phyloP scores from a whole-genome alignment of 2,113 vertebrate genomes.

The Aleadryas rufinucha region DNA sequence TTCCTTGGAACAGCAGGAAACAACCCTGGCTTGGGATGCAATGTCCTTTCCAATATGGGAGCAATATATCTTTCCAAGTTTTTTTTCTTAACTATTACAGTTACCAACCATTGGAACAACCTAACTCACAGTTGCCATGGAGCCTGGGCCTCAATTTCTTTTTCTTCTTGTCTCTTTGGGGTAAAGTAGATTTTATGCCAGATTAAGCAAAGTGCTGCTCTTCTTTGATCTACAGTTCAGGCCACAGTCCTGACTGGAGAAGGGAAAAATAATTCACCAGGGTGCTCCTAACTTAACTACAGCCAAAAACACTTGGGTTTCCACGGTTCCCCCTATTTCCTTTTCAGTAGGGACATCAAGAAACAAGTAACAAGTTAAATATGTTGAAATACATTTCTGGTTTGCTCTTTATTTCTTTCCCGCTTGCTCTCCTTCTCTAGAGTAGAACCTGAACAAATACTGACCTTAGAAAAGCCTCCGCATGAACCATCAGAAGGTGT shows the following conservation, averaged over 20 bases:
- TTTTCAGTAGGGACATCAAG: background rate
- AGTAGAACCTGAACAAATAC: background rate
- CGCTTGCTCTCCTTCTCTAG: background rate
- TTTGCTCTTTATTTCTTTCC: background rate
- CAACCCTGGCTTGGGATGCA: background rate
- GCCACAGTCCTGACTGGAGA: background rate
- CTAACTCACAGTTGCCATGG: background rate
- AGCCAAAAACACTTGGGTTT: background rate
- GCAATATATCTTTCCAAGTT: conserved; percentile 35
- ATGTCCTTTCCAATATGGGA: background rate
- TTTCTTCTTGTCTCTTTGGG: conserved; percentile 31
- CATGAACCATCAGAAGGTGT: background rate
- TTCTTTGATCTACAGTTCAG: conserved; percentile 79
- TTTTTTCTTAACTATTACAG: background rate
- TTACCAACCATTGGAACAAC: background rate
- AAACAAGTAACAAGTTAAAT: conserved; percentile 24
- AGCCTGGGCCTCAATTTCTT: conserved; percentile 34
- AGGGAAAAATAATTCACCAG: conserved; percentile 26
- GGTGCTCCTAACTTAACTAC: background rate
- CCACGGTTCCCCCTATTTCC: background rate
- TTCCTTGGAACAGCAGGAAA: background rate
- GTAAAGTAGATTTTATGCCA: conserved; percentile 65
- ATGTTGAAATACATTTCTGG: background rate
- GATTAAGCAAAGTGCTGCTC: conserved; percentile 59
- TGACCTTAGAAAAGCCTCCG: background rate